These are phyloP conservation scores for Phania funesta DNA, from an alignment of 2,888 invertebrate species.

Conservation along the genomic window DNA sequence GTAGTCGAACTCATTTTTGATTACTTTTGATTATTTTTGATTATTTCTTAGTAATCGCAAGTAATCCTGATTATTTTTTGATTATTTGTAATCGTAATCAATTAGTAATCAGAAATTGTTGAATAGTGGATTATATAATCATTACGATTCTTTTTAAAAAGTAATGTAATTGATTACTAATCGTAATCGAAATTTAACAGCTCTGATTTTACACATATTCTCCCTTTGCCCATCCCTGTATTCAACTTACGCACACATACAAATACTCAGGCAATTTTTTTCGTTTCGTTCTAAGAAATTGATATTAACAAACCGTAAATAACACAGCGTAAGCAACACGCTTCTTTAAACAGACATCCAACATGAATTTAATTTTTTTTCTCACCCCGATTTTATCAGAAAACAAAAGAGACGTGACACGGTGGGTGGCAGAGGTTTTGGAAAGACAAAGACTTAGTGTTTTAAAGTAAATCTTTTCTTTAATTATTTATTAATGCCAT, in stretches of 20 bases:
- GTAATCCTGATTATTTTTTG: too few species aligned
- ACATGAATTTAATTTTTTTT: conserved; percentile 18
- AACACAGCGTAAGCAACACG: conserved; percentile 20
- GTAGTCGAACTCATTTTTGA: too few species aligned
- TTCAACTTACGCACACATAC: not conserved
- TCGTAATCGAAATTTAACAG: too few species aligned
- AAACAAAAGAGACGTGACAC: conserved; percentile 18
- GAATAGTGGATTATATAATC: too few species aligned
- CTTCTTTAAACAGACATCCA: conserved; percentile 18
- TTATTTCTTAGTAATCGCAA: too few species aligned
- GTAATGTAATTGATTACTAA: too few species aligned
- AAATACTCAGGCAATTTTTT: not conserved
- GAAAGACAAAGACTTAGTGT: not conserved
- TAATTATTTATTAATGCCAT: not conserved
- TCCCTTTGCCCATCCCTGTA: not conserved
- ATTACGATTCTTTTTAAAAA: too few species aligned
- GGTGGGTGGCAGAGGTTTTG: conserved; percentile 8
- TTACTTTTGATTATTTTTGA: too few species aligned
- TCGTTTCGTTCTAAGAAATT: not conserved
- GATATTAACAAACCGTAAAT: not conserved
- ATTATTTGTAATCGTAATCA: too few species aligned
- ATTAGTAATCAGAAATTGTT: too few species aligned
- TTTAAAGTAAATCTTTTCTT: not conserved
- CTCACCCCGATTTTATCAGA: not conserved
- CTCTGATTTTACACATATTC: not conserved